Base-by-base conservation (phyloP, 2,797 vertebrate species). In the Manis pentadactyla region DNA sequence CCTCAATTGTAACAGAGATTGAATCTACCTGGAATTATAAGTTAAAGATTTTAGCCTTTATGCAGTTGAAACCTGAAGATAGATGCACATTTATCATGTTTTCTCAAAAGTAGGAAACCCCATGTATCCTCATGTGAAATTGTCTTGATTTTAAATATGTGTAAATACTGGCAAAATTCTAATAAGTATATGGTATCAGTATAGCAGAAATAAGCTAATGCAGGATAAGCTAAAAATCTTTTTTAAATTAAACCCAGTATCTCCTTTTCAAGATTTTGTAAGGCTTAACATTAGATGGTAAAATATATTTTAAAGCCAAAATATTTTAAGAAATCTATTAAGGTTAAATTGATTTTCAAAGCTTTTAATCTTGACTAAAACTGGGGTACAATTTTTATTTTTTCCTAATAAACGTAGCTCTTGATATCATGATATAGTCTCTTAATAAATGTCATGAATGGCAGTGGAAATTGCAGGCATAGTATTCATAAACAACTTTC, bases 271-370 rank as follows among this genome's bases (percentile, higher is more conserved):
- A 87, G 55, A 96, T 86, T 94, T 68, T 91, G 1, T 71, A 94
- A 92, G 77, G 46, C 53, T 91, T 94, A 74, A 78, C 19, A 84
- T 87, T 78, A 87, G 63, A 96, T 82, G 46, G n/a, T 49, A 96
- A 93, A 88, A 31, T 71, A 1, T 88, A 85, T 94, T 93, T 93
- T 84, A 95, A 90, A 57, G 78, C 93, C 59, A 96, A 93, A 96
- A 95, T 91, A 93, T 97, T 95, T 93, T 97, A 25, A 29, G 73
- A 66, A 53, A 51, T 55, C n/a, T 94, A 19, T 55, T 89, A 96
- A 94, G 61, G 79, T 25, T 66, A 94, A 94, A 81, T 84, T 95
- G 87, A 93, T 95, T 88, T 95, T 93, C 82, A 96, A 93, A 96
- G 42, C 37, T 90, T 87, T 92, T 89, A 74, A 84, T 85, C 25